Conservation (phyloP, 2,113 vertebrate species). For the Nyctibius bracteatus region DNA sequence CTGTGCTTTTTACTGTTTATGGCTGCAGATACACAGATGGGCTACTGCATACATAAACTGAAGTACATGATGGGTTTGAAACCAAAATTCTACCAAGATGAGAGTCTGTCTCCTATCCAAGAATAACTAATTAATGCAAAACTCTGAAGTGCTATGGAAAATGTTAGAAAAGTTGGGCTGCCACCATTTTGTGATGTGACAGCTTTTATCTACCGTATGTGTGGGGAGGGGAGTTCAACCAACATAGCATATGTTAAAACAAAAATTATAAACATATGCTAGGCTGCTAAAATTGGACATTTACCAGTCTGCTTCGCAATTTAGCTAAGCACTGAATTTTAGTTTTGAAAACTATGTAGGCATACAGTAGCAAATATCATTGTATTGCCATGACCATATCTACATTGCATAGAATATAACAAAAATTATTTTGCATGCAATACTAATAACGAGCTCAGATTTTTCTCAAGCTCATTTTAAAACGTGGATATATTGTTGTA, state of each 20-base stretch:
- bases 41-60: neutral
- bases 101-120: slow-evolving; percentile 54
- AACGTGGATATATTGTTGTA: neutral
- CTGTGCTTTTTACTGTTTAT: neutral
- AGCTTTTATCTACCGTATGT: slow-evolving; percentile 60
- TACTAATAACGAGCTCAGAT: neutral
- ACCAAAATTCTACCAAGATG: slow-evolving; percentile 26
- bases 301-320: slow-evolving; percentile 59
- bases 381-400: neutral
- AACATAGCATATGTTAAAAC: slow-evolving; percentile 62
- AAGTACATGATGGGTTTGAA: neutral
- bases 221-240: slow-evolving; percentile 57
- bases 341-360: slow-evolving; percentile 52
- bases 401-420: neutral
- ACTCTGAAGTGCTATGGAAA: slow-evolving; percentile 53
- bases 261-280: slow-evolving; percentile 66
- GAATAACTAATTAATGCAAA: slow-evolving; percentile 62
- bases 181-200: slow-evolving; percentile 65
- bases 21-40: slow-evolving; percentile 46
- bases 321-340: slow-evolving; percentile 51
- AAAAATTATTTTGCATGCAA: neutral
- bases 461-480: neutral
- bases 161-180: slow-evolving; percentile 58
- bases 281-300: slow-evolving; percentile 65
- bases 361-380: slow-evolving; percentile 44